Evolutionary conservation across 1,140 invertebrate genomes (phyloP).

Genomic region (Limonius californicus): DNA sequence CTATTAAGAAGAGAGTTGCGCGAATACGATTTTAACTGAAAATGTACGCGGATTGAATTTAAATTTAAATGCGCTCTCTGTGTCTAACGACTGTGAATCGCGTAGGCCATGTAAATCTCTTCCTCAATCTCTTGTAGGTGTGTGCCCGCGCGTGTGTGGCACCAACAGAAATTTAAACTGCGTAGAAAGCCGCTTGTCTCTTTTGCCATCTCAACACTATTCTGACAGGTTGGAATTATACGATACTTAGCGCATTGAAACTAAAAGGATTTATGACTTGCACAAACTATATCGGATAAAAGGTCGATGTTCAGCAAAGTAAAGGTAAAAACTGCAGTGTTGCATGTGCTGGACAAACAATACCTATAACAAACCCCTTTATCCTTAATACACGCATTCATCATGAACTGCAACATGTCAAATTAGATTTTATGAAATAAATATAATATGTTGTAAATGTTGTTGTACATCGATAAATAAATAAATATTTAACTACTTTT

Average conservation of each 20-base stretch:
- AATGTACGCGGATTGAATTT: constrained; percentile 18
- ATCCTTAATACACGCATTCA: too few relatives aligned
- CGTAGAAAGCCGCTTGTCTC: neutral
- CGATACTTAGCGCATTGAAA: neutral
- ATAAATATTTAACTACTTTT: too few relatives aligned
- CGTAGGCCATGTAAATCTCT: constrained; percentile 21
- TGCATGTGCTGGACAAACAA: too few relatives aligned
- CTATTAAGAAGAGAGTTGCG: neutral
- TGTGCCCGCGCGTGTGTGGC: constrained; percentile 16
- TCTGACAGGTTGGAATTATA: neutral
- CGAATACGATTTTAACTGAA: neutral
- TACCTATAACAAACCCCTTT: too few relatives aligned
- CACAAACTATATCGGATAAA: too few relatives aligned
- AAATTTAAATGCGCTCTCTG: constrained; percentile 16
- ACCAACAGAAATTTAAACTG: constrained; percentile 8
- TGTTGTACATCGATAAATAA: too few relatives aligned
- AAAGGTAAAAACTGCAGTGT: too few relatives aligned
- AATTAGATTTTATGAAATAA: too few relatives aligned
- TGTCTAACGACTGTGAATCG: constrained; percentile 16
- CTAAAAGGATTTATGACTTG: neutral
- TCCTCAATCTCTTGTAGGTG: constrained; percentile 21
- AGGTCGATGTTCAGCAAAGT: too few relatives aligned
- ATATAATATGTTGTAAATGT: too few relatives aligned
- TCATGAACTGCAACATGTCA: too few relatives aligned
- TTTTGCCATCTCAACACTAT: neutral